Base-by-base conservation (phyloP, 2,113 vertebrate genomes). In the Muscicapa adusta region DNA sequence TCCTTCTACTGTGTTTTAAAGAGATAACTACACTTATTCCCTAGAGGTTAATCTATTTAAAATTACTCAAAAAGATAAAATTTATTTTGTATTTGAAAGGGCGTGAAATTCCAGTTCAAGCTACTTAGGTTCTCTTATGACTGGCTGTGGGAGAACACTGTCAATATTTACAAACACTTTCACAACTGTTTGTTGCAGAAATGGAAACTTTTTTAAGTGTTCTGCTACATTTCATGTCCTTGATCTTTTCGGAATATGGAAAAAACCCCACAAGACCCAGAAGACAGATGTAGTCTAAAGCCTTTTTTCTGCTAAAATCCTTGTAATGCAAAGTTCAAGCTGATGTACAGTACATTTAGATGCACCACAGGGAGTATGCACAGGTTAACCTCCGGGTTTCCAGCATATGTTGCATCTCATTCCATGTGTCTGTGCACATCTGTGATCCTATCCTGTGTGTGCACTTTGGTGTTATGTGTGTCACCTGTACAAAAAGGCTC, bases 351-450 rank as follows among this genome's bases (percentile, higher is more conserved):
- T 45, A 56, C 12, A 3, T 83, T 66, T 71, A 80, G 25, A 13
- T 43, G 7, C 33, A 9, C 15, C 8, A 12, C 43, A 2, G 6
- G 47, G 31, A 82, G 7, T 8, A 29, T 12, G 18, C 10, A 7
- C 10, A 70, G 42, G 31, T 73, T 91, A 57, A 33, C 12, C 33
- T 65, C 34, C 78, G n/a, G 53, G 6, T 36, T 86, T 77, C 70
- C 74, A 67, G 28, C 3, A 3, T 23, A 4, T 0, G 0, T 19
- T 63, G 2, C 34, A 6, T 36, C 25, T 75, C 5, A 4, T 78
- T 75, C 47, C 25, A 9, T 26, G 18, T 5, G 7, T 29, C n/a
- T 43, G 2, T 14, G 14, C 77, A 12, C 12, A 57, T 56, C n/a
- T 56, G 2, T 47, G 58, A 45, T 72, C 19, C 47, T 76, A 18